These are phyloP conservation scores for Carterocephalus palaemon DNA, from an alignment of 2,888 invertebrate genomes.

Conservation along the genomic window DNA sequence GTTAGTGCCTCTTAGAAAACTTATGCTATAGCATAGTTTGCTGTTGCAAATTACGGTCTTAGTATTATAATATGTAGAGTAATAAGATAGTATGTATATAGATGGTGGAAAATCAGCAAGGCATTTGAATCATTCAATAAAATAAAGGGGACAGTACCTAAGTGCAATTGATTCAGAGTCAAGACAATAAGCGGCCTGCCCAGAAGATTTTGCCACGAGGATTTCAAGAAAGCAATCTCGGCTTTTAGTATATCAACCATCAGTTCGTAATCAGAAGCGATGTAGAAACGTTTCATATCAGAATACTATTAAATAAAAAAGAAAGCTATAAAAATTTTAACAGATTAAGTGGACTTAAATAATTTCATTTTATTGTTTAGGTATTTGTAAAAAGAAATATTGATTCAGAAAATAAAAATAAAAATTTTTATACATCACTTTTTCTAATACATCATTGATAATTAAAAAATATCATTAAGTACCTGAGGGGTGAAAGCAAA, in stretches of 20 bases:
- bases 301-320: constrained; percentile 86
- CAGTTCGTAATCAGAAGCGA: constrained; percentile 98
- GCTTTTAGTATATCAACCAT: constrained; percentile 98
- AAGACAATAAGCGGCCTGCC: constrained; percentile 97
- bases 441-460: not conserved
- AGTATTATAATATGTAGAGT: not conserved
- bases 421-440: too few relatives aligned
- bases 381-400: too few relatives aligned
- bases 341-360: constrained; percentile 8
- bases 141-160: constrained; percentile 82
- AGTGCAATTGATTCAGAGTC: constrained; percentile 90
- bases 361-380: constrained; percentile 16
- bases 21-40: not conserved
- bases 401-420: not conserved
- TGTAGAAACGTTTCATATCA: constrained; percentile 98
- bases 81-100: too few relatives aligned
- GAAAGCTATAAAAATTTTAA: constrained; percentile 20
- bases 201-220: constrained; percentile 98
- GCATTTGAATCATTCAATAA: constrained; percentile 41
- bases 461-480: constrained; percentile 23
- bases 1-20: too few relatives aligned
- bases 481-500: constrained; percentile 99
- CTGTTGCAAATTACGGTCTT: not conserved
- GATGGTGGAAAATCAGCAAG: constrained; percentile 42
- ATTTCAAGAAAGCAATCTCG: constrained; percentile 98